Evolutionary conservation across 2,113 vertebrate genomes (phyloP).

Genomic region (Psittacus erithacus): DNA sequence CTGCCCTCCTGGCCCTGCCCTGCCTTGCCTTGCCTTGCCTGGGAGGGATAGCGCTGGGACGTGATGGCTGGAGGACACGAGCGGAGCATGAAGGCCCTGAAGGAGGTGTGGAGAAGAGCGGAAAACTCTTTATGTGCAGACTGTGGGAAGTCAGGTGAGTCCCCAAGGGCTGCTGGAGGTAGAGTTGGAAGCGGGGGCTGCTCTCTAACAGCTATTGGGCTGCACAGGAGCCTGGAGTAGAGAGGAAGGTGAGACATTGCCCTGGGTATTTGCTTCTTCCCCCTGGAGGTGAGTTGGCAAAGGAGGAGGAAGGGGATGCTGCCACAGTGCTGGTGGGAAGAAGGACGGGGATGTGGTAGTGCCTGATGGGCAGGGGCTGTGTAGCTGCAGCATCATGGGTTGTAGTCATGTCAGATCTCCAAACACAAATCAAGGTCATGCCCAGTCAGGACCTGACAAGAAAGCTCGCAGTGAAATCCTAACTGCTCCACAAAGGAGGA

Average conservation of each 20-base stretch:
- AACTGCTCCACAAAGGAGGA: not conserved
- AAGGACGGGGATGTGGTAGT: not conserved
- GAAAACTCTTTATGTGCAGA: constrained; percentile 64
- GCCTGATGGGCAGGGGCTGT: not conserved
- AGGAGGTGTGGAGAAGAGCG: constrained; percentile 57
- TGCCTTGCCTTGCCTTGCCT: not conserved
- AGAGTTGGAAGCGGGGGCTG: not conserved
- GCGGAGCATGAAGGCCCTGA: constrained; percentile 22
- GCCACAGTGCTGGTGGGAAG: not conserved
- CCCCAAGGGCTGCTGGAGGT: not conserved
- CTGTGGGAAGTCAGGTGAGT: constrained; percentile 32
- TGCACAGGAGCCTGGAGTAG: not conserved
- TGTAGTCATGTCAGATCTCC: not conserved
- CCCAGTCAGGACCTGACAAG: constrained; percentile 53
- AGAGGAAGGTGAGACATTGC: not conserved
- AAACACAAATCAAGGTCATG: constrained; percentile 25
- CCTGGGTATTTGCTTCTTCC: not conserved
- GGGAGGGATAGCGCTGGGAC: not conserved
- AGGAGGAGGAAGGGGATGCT: not conserved
- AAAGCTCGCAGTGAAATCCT: constrained; percentile 8
- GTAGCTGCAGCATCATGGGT: not conserved
- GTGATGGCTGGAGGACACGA: constrained; percentile 30
- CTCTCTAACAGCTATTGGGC: not conserved
- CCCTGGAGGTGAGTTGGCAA: not conserved
- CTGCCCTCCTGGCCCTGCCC: not conserved